These are phyloP conservation scores for Promerops cafer DNA, from an alignment of 2,113 vertebrate genomes.

Conservation along the genomic window DNA sequence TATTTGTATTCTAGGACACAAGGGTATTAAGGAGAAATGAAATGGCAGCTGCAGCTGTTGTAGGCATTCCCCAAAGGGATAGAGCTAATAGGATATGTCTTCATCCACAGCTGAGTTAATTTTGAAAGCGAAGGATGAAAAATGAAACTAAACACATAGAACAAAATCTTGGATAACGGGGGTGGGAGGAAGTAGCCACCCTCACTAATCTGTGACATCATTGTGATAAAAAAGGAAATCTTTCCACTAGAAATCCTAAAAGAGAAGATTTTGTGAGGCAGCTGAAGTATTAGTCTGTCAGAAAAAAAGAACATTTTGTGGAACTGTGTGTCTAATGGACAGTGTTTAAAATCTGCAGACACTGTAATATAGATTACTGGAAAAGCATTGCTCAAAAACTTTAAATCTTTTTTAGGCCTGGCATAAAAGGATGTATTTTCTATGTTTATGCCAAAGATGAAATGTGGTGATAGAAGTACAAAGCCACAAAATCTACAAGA, in stretches of 20 bases:
- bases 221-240: constrained; percentile 11
- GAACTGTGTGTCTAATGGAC: not conserved
- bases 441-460: not conserved
- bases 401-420: not conserved
- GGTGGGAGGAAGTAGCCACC: not conserved
- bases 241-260: not conserved
- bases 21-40: constrained; percentile 65
- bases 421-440: not conserved
- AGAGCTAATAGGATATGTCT: constrained; percentile 56
- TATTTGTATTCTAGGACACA: constrained; percentile 65
- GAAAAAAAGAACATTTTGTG: not conserved
- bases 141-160: constrained; percentile 27
- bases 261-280: not conserved
- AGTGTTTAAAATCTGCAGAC: not conserved
- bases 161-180: not conserved
- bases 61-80: constrained; percentile 44
- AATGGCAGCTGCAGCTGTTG: constrained; percentile 66
- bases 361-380: not conserved
- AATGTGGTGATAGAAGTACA: not conserved
- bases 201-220: constrained; percentile 17
- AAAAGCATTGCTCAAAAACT: not conserved
- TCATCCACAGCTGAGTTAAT: constrained; percentile 56
- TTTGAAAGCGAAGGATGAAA: constrained; percentile 39
- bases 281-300: not conserved
- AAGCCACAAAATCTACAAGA: not conserved